Evolutionary conservation across 2,888 invertebrate genomes (phyloP).

Genomic region (Andrena marginata): DNA sequence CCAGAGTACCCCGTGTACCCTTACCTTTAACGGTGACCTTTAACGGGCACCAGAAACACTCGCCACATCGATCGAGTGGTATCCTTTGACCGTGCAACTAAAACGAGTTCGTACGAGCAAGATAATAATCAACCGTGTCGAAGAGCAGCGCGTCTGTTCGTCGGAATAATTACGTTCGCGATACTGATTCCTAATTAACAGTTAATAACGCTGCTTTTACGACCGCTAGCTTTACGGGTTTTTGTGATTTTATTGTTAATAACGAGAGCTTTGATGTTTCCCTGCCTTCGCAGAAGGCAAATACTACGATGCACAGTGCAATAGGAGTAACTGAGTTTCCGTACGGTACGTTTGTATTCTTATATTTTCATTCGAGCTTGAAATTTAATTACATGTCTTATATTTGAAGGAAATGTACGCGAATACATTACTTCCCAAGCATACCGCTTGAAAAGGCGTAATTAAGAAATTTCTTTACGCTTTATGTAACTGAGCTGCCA

Average conservation of each 20-base stretch:
- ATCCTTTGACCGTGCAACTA: conserved; percentile 54
- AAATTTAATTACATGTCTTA: too few species aligned
- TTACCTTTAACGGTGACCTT: conserved; percentile 69
- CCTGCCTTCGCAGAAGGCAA: neutral
- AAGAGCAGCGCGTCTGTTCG: conserved; percentile 38
- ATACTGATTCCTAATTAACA: conserved; percentile 42
- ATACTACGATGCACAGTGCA: neutral
- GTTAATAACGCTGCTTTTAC: conserved; percentile 17
- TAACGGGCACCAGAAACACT: conserved; percentile 41
- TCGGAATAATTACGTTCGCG: conserved; percentile 33
- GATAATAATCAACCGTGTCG: conserved; percentile 59
- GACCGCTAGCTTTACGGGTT: neutral
- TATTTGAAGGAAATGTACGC: too few species aligned
- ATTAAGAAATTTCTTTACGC: too few species aligned
- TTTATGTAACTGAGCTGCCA: too few species aligned
- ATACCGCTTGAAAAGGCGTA: too few species aligned
- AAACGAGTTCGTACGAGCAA: conserved; percentile 48
- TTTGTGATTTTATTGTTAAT: neutral
- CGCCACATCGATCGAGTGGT: conserved; percentile 63
- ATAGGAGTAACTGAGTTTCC: neutral
- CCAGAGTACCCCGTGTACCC: conserved; percentile 31
- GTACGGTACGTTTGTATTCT: too few species aligned
- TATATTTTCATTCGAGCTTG: too few species aligned
- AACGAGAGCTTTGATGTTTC: neutral
- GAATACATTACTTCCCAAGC: too few species aligned